Evolutionary conservation across 2,888 invertebrate species (phyloP).

Genomic region (Azorinus chamasolen): DNA sequence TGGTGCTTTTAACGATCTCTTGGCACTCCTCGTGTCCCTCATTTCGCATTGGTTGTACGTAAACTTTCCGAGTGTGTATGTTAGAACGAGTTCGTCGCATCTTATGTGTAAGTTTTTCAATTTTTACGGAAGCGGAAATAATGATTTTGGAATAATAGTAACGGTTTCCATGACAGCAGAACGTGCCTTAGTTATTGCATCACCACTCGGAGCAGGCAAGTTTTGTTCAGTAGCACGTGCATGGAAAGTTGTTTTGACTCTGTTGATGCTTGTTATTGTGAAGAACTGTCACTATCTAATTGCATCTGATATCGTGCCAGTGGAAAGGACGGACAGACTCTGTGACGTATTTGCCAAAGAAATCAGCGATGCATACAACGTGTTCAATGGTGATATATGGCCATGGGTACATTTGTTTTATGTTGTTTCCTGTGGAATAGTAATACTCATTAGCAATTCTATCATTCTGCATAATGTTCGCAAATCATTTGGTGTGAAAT

Average conservation of each 20-base stretch:
- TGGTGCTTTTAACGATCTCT: conserved; percentile 71
- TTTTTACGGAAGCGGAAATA: conserved; percentile 77
- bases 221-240: conserved; percentile 66
- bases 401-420: conserved; percentile 73
- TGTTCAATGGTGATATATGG: conserved; percentile 70
- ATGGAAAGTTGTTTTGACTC: conserved; percentile 60
- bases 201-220: conserved; percentile 68
- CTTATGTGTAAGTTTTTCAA: conserved; percentile 78
- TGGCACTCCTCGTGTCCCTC: conserved; percentile 69
- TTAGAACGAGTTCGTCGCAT: conserved; percentile 59
- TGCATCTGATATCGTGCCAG: conserved; percentile 68
- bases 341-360: conserved; percentile 70
- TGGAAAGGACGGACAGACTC: conserved; percentile 64
- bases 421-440: conserved; percentile 66
- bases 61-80: conserved; percentile 68
- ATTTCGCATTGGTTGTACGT: conserved; percentile 77
- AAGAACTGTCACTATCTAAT: conserved; percentile 73
- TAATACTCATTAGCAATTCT: conserved; percentile 70
- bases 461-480: conserved; percentile 69
- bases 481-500: conserved; percentile 54
- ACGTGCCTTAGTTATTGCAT: conserved; percentile 73
- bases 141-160: conserved; percentile 74
- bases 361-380: conserved; percentile 46
- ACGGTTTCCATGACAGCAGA: conserved; percentile 77
- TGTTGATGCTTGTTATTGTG: conserved; percentile 63